A percentile compares a stretch with the other conserved stretches of the same genome.
These are phyloP conservation scores for Sylvia borin DNA, from an alignment of 2,797 vertebrate genomes.

Conservation along the genomic window DNA sequence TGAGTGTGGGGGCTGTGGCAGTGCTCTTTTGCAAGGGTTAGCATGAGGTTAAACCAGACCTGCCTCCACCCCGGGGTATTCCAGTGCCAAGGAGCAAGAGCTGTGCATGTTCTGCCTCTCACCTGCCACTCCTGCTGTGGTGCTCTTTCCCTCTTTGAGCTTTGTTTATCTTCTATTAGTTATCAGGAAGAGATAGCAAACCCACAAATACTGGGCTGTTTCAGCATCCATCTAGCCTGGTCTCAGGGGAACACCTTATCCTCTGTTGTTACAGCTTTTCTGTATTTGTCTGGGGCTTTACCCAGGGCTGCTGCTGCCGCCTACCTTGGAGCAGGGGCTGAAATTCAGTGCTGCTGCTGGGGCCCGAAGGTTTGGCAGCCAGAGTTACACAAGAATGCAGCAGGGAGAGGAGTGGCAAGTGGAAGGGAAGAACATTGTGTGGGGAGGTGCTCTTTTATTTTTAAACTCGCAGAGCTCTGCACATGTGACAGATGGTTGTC, in stretches of 20 bases:
- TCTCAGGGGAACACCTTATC: background rate
- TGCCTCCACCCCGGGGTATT: background rate
- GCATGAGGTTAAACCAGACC: background rate
- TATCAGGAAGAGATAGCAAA: background rate
- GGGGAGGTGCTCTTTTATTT: slow-evolving; percentile 58
- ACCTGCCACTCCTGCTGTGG: background rate
- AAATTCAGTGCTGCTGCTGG: background rate
- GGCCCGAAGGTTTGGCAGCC: background rate
- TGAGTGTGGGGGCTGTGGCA: background rate
- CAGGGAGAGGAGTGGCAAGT: slow-evolving; percentile 15
- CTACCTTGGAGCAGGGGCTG: background rate
- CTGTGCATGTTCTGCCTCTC: background rate
- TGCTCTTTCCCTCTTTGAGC: background rate
- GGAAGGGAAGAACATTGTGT: slow-evolving; percentile 38
- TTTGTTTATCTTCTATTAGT: background rate
- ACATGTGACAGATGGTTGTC: slow-evolving; percentile 67
- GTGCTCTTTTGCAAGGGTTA: background rate
- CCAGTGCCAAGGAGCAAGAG: background rate
- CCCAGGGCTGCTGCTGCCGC: background rate
- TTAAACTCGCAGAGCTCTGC: slow-evolving; percentile 34
- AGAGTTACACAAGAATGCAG: slow-evolving; percentile 20
- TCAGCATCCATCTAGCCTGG: background rate
- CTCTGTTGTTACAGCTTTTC: background rate
- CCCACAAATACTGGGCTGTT: background rate
- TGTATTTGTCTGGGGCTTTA: background rate